phyloP scores from a whole-genome alignment of 2,113 vertebrate species.

The Pardalotus punctatus region DNA sequence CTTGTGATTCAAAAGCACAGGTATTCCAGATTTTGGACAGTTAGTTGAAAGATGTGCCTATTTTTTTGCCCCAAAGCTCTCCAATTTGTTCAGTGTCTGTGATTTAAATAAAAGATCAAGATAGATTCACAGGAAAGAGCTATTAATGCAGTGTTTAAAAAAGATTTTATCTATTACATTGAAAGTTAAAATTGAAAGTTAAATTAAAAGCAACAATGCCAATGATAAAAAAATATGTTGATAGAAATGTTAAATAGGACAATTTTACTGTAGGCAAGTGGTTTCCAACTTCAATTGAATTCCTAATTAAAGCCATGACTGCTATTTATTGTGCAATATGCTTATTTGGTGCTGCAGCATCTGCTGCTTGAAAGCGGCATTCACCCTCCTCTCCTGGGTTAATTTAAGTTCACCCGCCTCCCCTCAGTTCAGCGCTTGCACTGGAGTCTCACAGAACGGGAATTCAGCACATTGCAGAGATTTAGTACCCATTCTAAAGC shows the following conservation, averaged over 20 bases:
- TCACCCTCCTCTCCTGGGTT: slow-evolving; percentile 69
- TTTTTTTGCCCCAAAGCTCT: not conserved
- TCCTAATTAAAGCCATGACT: slow-evolving; percentile 76
- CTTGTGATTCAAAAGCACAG: not conserved
- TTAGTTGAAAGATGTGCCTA: not conserved
- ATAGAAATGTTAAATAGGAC: slow-evolving; percentile 74
- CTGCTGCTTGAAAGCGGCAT: slow-evolving; percentile 65
- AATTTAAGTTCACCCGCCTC: slow-evolving; percentile 69
- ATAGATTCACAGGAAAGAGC: not conserved
- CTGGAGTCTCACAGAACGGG: slow-evolving; percentile 39
- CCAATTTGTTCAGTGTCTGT: not conserved
- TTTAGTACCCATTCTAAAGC: slow-evolving; percentile 15
- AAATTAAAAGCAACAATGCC: slow-evolving; percentile 65
- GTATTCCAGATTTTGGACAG: not conserved
- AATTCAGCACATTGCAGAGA: slow-evolving; percentile 48
- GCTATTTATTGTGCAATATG: slow-evolving; percentile 76
- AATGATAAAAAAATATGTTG: slow-evolving; percentile 70
- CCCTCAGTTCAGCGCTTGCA: slow-evolving; percentile 39
- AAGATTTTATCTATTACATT: slow-evolving; percentile 36
- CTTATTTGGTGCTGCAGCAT: slow-evolving; percentile 72
- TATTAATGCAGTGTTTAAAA: not conserved
- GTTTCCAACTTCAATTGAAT: slow-evolving; percentile 73
- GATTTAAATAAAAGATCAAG: not conserved
- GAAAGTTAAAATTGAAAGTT: slow-evolving; percentile 63
- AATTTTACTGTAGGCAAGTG: slow-evolving; percentile 75